Base-by-base conservation (phyloP, 2,888 invertebrate genomes). In the Cloeon dipterum region DNA sequence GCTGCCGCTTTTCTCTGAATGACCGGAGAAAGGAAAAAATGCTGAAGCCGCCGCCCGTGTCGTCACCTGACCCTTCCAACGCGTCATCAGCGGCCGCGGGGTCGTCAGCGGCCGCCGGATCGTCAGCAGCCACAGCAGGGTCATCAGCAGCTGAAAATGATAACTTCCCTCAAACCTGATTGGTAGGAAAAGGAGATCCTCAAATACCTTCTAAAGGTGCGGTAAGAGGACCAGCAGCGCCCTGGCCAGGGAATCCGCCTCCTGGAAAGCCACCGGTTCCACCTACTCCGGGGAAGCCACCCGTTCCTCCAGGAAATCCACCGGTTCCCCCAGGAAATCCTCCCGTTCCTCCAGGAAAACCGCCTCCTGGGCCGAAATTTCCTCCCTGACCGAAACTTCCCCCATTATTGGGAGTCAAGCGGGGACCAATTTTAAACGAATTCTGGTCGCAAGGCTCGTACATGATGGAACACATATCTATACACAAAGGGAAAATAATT, bases 381-480 rank as follows among this genome's bases (percentile, higher is more conserved):
- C 29, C 29, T 21, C 32, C 32, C 5, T 17, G 3, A 7, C 32
- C 23, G n/a, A 20, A 26, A 8, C 16, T 20, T 13, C 21, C 11
- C 5, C 14, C 13, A 4, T n/a, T 33, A 7, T 21, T 21, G 8
- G 14, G 18, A 14, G 23, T 23, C 4, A 46, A 26, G 1, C 54
- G 47, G 2, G 66, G 61, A 1, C 77, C 77, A 40, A 83, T 77
- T 45, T 74, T 65, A 55, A 85, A 83, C 2, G 81, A 74, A 42
- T 77, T 66, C 32, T 63, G 61, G 46, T 76, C 71, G 45, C 83
- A 85, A 0, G 79, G 78, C 40, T 69, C 62, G 54, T 85, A 83
- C 11, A 69, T 61, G 14, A 83, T 70, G 2, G 76, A 73, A 48
- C 83, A 83, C 65, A 70, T 71, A 1, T 68, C 46, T 73, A 69